phyloP scores from a whole-genome alignment of 23 tunicate genomes.

The Clavelina lepadiformis region DNA sequence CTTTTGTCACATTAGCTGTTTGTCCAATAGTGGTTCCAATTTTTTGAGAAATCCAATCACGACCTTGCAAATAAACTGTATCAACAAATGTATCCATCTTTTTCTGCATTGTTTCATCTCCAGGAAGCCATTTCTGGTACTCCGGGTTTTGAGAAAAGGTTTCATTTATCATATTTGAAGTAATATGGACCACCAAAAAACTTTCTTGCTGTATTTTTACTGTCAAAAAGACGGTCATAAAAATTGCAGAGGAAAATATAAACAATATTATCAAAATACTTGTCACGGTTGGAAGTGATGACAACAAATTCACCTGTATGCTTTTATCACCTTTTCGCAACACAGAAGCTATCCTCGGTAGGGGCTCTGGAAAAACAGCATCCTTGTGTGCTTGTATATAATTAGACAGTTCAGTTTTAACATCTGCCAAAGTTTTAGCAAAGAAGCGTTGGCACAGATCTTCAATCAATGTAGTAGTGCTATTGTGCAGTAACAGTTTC shows the following conservation, averaged over 20 bases:
- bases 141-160: slow-evolving; percentile 80
- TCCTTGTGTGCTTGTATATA: neutral
- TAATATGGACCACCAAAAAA: slow-evolving; percentile 45
- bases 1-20: slow-evolving; percentile 31
- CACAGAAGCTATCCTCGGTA: slow-evolving; percentile 3
- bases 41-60: slow-evolving; percentile 82
- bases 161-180: slow-evolving; percentile 74
- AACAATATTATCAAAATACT: slow-evolving; percentile 65
- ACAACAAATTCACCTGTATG: slow-evolving; percentile 24
- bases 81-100: slow-evolving; percentile 75
- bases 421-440: neutral
- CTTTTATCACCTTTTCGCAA: slow-evolving; percentile 51
- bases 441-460: slow-evolving; percentile 2
- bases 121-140: slow-evolving; percentile 73
- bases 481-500: slow-evolving; percentile 19
- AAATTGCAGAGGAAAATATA: slow-evolving; percentile 38
- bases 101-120: slow-evolving; percentile 53
- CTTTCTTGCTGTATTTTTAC: slow-evolving; percentile 83
- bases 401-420: neutral
- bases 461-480: slow-evolving; percentile 14
- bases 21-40: slow-evolving; percentile 9
- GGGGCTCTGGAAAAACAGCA: slow-evolving; percentile 33
- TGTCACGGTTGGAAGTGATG: slow-evolving; percentile 63
- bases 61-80: slow-evolving; percentile 66
- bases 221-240: slow-evolving; percentile 43